phyloP scores from a whole-genome alignment of 2,797 vertebrate genomes.

The Microhierax caerulescens region DNA sequence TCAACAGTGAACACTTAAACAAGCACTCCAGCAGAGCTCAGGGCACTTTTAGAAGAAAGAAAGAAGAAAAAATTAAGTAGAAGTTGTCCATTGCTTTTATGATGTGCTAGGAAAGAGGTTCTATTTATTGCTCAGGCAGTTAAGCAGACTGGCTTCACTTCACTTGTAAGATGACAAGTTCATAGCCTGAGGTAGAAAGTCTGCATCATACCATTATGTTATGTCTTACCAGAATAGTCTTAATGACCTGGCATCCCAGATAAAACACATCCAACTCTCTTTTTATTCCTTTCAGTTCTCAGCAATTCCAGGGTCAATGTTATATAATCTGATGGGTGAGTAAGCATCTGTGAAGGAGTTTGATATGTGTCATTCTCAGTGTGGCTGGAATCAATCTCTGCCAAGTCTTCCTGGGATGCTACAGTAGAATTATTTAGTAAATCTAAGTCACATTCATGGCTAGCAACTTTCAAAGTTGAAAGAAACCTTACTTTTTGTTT shows the following conservation, averaged over 20 bases:
- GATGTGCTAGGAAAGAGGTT: not conserved
- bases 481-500: slow-evolving; percentile 37
- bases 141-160: slow-evolving; percentile 16
- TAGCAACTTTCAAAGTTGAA: slow-evolving; percentile 42
- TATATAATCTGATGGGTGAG: slow-evolving; percentile 51
- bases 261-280: slow-evolving; percentile 4
- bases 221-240: slow-evolving; percentile 13
- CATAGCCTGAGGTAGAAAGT: slow-evolving; percentile 12
- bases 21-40: slow-evolving; percentile 1
- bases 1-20: not conserved
- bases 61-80: not conserved
- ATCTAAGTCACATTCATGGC: slow-evolving; percentile 19
- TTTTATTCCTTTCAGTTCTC: slow-evolving; percentile 25
- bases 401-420: slow-evolving; percentile 20
- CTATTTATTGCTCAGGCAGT: slow-evolving; percentile 41
- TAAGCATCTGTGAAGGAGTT: slow-evolving; percentile 59
- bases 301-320: slow-evolving; percentile 13
- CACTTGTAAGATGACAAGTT: slow-evolving; percentile 28
- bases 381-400: slow-evolving; percentile 50
- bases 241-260: slow-evolving; percentile 31
- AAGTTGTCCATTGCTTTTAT: slow-evolving; percentile 23
- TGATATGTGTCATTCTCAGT: slow-evolving; percentile 41
- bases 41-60: not conserved
- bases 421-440: slow-evolving; percentile 10
- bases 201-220: slow-evolving; percentile 28